Base-by-base conservation (phyloP, 1,140 invertebrate species). In the Drosophila ogumai region DNA sequence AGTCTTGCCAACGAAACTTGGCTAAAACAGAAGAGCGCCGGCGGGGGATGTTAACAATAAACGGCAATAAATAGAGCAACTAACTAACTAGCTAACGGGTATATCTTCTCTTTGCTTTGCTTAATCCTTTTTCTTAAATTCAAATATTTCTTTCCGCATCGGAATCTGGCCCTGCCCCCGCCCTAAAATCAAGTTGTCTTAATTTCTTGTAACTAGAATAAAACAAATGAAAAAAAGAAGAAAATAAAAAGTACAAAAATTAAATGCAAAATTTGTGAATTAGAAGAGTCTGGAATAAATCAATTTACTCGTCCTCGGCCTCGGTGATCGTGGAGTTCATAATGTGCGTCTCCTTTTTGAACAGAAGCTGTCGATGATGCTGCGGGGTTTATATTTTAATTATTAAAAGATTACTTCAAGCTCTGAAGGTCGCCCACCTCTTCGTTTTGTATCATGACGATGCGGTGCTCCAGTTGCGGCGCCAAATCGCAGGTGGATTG, bases 391-490 rank as follows among this genome's bases (percentile, higher is more conserved):
- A 8, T 6, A 12, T 41, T 40, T 31, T 0, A 6, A 12, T 12
- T 25, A 36, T 12, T 7, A 66, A n/a, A n/a, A 28, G 2, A 12
- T 8, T 28, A n/a, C 9, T 7, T 31, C 3, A 19, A 9, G 12
- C 19, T 5, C 0, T 9, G 13, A 5, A 31, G 32, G 0, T 7
- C 6, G 17, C 10, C 19, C 80, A 96, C 95, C 93, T 96, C 95
- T 54, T 95, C 94, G 61, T 94, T 95, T 76, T 94, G 95, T 34
- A 96, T 93, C 38, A 96, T 91, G n/a, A 96, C 93, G 61, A 97
- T 97, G 81, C 96, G 93, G 75, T 96, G 95, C 80, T 97, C 96
- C 10, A 96, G 86, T 84, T 95, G 95, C 0, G 96, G 96, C 17
- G 95, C 95, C 59, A 97, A 92, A 43, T 96, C 95, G 91, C 96